Percentiles rank a stretch among this genome's conserved stretches.
phyloP scores from a whole-genome alignment of 2,797 vertebrate genomes.

The Rachycentron canadum region DNA sequence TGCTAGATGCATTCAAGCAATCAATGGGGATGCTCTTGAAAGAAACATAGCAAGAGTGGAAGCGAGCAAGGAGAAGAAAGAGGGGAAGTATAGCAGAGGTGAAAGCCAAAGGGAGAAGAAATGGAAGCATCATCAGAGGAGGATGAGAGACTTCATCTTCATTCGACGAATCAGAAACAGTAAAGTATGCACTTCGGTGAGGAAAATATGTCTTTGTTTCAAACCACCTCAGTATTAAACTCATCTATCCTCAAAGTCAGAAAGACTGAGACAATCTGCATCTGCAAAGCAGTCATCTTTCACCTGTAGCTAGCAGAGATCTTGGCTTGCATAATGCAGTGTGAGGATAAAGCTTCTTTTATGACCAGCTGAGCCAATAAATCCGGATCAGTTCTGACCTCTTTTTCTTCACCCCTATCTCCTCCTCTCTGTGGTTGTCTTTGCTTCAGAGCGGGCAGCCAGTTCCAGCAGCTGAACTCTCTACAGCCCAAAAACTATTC shows the following conservation, averaged over 20 bases:
- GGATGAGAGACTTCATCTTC: constrained; percentile 30
- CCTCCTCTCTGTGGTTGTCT: constrained; percentile 27
- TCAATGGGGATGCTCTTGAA: constrained; percentile 20
- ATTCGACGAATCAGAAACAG: constrained; percentile 44
- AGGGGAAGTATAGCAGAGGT: background rate
- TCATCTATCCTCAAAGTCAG: constrained; percentile 75
- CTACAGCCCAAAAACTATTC: constrained; percentile 20
- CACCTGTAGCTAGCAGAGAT: constrained; percentile 77
- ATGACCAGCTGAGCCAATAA: constrained; percentile 80
- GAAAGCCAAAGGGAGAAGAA: constrained; percentile 17
- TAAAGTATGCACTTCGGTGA: constrained; percentile 55
- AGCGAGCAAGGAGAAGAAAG: constrained; percentile 1
- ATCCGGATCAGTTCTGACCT: constrained; percentile 72
- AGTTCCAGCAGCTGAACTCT: constrained; percentile 32
- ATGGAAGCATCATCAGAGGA: constrained; percentile 23
- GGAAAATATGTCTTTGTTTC: constrained; percentile 61
- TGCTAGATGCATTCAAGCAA: constrained; percentile 37
- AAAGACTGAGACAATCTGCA: constrained; percentile 42
- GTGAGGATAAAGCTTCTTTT: constrained; percentile 73
- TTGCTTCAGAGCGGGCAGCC: constrained; percentile 21
- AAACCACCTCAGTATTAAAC: constrained; percentile 77
- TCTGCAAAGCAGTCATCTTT: constrained; percentile 73
- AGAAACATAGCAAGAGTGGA: constrained; percentile 3
- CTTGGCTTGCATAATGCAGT: constrained; percentile 76
- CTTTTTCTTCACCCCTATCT: constrained; percentile 45